These are phyloP conservation scores for Sardina pilchardus DNA, from an alignment of 2,113 vertebrate genomes.

Conservation along the genomic window DNA sequence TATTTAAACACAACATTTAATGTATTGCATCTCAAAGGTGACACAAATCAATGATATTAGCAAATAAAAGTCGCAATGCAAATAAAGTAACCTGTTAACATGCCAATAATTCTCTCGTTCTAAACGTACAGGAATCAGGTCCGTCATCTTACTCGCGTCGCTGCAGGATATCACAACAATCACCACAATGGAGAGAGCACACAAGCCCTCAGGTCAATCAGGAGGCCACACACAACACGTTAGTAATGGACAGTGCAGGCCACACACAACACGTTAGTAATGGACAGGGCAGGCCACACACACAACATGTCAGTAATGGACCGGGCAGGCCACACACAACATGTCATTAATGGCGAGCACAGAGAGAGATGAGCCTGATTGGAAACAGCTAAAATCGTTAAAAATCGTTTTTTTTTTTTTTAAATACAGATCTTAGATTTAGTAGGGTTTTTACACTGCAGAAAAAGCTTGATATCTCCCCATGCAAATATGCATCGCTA, in stretches of 20 bases:
- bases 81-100: not conserved
- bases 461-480: slow-evolving; percentile 42
- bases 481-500: slow-evolving; percentile 44
- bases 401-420: not conserved
- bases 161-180: not conserved
- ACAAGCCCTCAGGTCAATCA: not conserved
- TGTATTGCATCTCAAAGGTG: slow-evolving; percentile 13
- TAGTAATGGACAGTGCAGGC: not conserved
- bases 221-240: not conserved
- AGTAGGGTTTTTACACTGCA: not conserved
- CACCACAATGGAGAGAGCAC: not conserved
- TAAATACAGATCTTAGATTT: not conserved
- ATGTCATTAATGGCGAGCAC: not conserved
- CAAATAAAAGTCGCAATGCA: not conserved
- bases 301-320: not conserved
- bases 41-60: not conserved
- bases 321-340: not conserved
- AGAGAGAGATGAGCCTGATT: not conserved
- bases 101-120: not conserved
- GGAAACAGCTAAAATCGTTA: not conserved
- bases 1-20: not conserved
- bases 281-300: not conserved
- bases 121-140: not conserved
- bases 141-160: not conserved
- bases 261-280: not conserved